Evolutionary conservation across 92 coral and sea anemone species (phyloP), one percentile per base, ranked within the genome.

Genomic region (Zoanthus sociatus): DNA sequence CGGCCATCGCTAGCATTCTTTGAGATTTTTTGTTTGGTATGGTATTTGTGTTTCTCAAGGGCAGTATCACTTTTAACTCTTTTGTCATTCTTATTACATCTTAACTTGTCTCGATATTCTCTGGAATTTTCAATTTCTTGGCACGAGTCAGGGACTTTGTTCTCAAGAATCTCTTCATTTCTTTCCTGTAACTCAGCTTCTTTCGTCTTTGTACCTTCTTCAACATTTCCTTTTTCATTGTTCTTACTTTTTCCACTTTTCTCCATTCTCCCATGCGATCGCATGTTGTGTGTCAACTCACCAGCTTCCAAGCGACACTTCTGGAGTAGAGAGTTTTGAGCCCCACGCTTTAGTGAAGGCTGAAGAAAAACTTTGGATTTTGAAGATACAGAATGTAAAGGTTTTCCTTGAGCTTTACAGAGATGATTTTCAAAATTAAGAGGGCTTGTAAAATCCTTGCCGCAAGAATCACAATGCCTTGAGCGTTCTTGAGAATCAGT

Each of bases 271-370:
- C 45, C 85, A 66, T 21, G 74, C 20, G 75, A 71, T 81, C 85
- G 50, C 74, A 81, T 64, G 47, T 81, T 81, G 85, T 81, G 85
- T 0, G 85, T 63, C 56, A 81, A 45, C 12, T 64, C 85, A 20
- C 85, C 85, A 45, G 85, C 85, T 47, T 81, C 85, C 30, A 81
- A 15, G 42, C 70, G 61, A 12, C 74, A 81, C 85, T 81, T 81
- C 33, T 81, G 85, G 44, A 81, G 85, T 18, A 81, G 42, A 45
- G 76, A 9, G 45, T 66, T 81, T 14, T 12, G 21, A 42, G 15
- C 14, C 14, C 85, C 85, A 0, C 50, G 75, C 44, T 81, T 71
- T 1, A 60, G 15, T 18, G 66, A 30, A 46, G 44, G 75, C 3
- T 30, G 45, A 12, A 45, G 20, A 7, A 81, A 2, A 46, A 30